phyloP scores from a whole-genome alignment of 2,797 vertebrate genomes.

The Pagetopsis macropterus region DNA sequence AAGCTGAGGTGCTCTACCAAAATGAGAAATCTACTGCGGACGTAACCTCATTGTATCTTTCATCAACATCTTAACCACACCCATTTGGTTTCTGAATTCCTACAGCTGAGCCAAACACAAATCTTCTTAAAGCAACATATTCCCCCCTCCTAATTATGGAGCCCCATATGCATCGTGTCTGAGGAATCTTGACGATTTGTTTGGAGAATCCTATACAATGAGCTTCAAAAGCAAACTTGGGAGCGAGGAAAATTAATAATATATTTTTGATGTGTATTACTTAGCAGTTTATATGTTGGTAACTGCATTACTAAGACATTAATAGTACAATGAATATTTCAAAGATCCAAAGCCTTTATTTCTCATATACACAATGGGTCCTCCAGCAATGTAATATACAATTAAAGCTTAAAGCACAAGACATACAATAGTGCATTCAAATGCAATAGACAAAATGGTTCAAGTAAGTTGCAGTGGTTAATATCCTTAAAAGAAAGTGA shows the following conservation, averaged over 20 bases:
- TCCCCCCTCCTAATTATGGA: constrained; percentile 69
- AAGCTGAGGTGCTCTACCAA: constrained; percentile 20
- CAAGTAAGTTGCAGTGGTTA: too few relatives aligned
- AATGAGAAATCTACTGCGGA: constrained; percentile 40
- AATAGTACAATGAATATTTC: not conserved
- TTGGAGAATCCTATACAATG: constrained; percentile 42
- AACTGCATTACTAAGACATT: not conserved
- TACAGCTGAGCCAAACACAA: constrained; percentile 51
- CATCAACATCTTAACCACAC: constrained; percentile 55
- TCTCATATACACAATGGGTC: too few relatives aligned
- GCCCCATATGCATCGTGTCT: constrained; percentile 66
- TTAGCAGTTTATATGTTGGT: not conserved
- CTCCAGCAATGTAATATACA: too few relatives aligned
- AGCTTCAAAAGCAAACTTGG: constrained; percentile 35
- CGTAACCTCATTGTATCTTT: constrained; percentile 43
- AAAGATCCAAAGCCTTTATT: too few relatives aligned
- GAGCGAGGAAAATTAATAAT: constrained; percentile 23
- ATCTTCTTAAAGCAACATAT: constrained; percentile 67
- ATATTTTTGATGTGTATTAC: not conserved
- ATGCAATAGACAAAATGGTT: too few relatives aligned
- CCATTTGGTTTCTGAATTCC: constrained; percentile 35
- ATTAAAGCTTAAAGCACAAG: too few relatives aligned
- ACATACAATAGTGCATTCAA: too few relatives aligned
- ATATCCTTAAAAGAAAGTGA: not conserved
- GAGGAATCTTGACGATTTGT: constrained; percentile 56